Evolutionary conservation across 2,113 vertebrate species (phyloP).

Genomic region (Aegypius monachus): DNA sequence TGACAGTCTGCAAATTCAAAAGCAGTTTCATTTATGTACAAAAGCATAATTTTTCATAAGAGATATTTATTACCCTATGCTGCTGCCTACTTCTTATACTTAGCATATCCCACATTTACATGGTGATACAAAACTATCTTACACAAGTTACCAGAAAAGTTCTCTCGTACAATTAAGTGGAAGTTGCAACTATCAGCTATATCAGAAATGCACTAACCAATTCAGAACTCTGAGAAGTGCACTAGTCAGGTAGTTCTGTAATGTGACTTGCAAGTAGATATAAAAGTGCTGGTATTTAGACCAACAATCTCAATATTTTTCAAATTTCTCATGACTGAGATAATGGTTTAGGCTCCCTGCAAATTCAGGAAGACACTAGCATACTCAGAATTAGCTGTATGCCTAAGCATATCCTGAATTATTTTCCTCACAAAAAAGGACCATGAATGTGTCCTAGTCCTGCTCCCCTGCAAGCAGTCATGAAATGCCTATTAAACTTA

Average conservation of each 20-base stretch:
- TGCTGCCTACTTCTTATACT: background rate
- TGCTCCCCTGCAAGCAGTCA: background rate
- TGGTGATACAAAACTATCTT: background rate
- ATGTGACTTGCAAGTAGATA: background rate
- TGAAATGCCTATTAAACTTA: background rate
- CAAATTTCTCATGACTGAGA: background rate
- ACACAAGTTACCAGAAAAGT: background rate
- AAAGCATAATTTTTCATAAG: background rate
- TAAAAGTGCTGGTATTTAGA: background rate
- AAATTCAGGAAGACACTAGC: background rate
- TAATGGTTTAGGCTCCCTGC: background rate
- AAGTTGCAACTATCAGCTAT: background rate
- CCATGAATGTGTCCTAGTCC: background rate
- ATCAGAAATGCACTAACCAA: background rate
- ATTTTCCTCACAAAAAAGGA: background rate
- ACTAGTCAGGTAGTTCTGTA: background rate
- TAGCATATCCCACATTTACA: background rate
- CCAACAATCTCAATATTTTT: background rate
- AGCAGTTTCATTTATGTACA: background rate
- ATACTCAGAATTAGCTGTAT: background rate
- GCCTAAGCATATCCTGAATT: background rate
- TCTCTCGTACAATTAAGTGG: background rate
- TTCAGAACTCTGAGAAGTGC: background rate
- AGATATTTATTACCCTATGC: background rate
- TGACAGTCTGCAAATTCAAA: background rate